These are phyloP conservation scores for Sicus ferrugineus DNA, from an alignment of 2,888 invertebrate genomes.

Conservation along the genomic window DNA sequence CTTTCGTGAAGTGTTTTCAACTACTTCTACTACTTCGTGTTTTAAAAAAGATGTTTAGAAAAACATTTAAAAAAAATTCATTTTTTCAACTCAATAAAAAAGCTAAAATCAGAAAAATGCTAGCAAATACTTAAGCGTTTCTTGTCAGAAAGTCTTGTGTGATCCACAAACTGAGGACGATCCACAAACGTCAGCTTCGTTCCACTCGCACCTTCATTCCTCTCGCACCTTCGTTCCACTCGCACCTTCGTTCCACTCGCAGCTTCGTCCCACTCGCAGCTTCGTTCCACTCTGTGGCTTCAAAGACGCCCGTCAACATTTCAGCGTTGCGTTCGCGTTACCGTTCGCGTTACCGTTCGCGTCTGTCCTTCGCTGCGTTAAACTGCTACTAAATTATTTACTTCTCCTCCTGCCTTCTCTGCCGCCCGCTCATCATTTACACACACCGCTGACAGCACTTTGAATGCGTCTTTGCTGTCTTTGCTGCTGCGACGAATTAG, in stretches of 20 bases:
- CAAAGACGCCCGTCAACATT: not conserved
- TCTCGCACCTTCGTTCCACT: not conserved
- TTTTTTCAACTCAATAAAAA: no score
- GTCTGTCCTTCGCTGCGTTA: conserved; percentile 23
- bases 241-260: not conserved
- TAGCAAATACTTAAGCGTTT: no score
- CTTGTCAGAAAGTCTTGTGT: no score
- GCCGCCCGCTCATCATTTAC: not conserved
- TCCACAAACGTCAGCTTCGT: not conserved
- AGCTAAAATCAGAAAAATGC: no score
- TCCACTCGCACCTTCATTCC: not conserved
- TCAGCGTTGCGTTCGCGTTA: not conserved
- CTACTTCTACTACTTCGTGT: no score
- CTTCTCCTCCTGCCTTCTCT: conserved; percentile 12
- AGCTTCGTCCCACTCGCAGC: not conserved
- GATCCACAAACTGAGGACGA: no score
- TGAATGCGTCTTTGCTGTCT: not conserved
- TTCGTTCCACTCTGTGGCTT: not conserved
- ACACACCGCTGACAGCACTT: not conserved
- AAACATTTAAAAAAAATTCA: no score
- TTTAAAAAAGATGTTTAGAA: no score
- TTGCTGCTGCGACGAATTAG: not conserved
- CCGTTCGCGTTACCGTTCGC: not conserved
- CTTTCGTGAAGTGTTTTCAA: no score
- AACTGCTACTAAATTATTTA: conserved; percentile 24